Base-by-base conservation (phyloP, 2,113 vertebrate genomes). In the Tachuris rubrigastra region DNA sequence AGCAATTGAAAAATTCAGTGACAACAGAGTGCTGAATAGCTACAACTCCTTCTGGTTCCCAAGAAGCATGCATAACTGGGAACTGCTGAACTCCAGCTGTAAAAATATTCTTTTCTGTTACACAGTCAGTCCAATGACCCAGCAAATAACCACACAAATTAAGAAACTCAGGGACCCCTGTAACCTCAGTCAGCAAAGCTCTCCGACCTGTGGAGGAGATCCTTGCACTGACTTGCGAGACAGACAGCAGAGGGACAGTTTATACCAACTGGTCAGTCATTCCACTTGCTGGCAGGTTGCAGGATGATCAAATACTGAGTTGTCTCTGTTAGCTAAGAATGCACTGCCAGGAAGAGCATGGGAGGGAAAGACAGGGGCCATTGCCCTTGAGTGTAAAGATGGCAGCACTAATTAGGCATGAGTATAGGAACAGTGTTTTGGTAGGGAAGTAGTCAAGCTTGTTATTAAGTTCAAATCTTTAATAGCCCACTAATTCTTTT, bases 381-480 rank as follows among this genome's bases (percentile, higher is more conserved):
- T 44, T 92, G 84, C 95, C 60, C 52, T 33, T 56, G 52, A 89
- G 60, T 75, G 60, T 87, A 75, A 93, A 95, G 69, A 80, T 74
- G 69, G 79, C 71, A 90, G 44, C 73, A 72, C 65, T 95, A 95
- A 95, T 95, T 96, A 69, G 84, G 65, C 65, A 72, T 81, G 56
- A 93, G 86, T 44, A 85, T 93, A 86, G 80, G 84, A 94, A 94
- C 24, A 47, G 27, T 63, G 52, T 78, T 95, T 84, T 63, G 35
- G 66, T 75, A 82, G 39, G n/a, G 44, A 93, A 85, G 86, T 68
- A 93, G 90, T 90, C 72, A 90, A 85, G 90, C 90, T 90, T 92
- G 91, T 93, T 93, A 95, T 95, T 90, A 95, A 89, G 93, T 85
- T 87, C 89, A 82, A 50, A 87, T 91, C 69, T 95, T 96, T 89